Evolutionary conservation across 2,113 vertebrate genomes (phyloP), one percentile per base, ranked within the genome.

Genomic region (Eptatretus burgeri): DNA sequence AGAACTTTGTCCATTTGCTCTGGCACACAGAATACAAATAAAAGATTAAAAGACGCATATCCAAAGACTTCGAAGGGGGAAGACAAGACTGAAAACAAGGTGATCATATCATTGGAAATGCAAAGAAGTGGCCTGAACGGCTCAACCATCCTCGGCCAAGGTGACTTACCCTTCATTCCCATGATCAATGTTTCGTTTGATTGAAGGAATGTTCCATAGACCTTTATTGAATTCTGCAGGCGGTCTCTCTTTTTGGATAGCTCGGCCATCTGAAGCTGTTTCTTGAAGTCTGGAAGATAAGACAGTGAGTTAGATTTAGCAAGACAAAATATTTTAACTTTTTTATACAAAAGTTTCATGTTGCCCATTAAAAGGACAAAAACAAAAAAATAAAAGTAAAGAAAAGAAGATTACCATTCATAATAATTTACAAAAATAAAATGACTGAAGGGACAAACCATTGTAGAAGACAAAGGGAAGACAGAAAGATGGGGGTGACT

Each of bases 381-480:
- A n/a, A n/a, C n/a, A n/a, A n/a, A n/a, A n/a, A n/a, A n/a, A n/a
- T 41, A 5, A 41, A 41, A 41, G 7, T 5, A 41, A 41, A 7
- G 7, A 41, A 7, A 65, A 66, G 66, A 56, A 73, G 68, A 67
- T 20, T 27, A 65, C 14, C 14, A 52, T 49, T 18, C 49, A 50
- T 51, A 64, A 19, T 11, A n/a, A 62, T 10, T 18, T 8, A 65
- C 50, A 60, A 13, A 17, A 17, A 52, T 51, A 52, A 49, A 41
- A 49, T 12, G 41, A 41, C 27, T 7, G 27, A 66, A 67, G 12
- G 72, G 69, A 70, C 78, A 74, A 73, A 96, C 89, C 83, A 53
- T 93, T 82, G 68, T 75, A 85, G 76, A 93, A 94, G 73, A 78
- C 76, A 70, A 96, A 93, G 9, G 74, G 72, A 13, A 93, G 79